Percentiles rank a stretch among this genome's conserved stretches.
Evolutionary conservation across 2,888 invertebrate species (phyloP).

Genomic region (Lordiphosa andalusiaca): DNA sequence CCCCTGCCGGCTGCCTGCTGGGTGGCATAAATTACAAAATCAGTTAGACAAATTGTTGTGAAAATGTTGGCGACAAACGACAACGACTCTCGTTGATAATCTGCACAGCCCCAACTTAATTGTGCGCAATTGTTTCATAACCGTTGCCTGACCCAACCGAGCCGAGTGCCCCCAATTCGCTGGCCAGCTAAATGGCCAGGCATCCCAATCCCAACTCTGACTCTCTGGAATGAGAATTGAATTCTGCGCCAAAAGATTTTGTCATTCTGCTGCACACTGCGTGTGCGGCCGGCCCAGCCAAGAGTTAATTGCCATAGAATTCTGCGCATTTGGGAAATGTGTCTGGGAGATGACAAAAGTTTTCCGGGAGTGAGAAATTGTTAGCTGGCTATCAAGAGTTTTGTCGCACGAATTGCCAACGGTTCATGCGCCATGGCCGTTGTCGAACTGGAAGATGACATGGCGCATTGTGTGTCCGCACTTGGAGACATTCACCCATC

Average conservation of each 20-base stretch:
- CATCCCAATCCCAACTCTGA: slow-evolving; percentile 13
- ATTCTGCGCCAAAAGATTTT: slow-evolving; percentile 41
- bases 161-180: slow-evolving; percentile 49
- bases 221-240: slow-evolving; percentile 44
- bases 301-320: slow-evolving; percentile 60
- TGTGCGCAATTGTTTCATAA: slow-evolving; percentile 67
- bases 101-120: slow-evolving; percentile 47
- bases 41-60: slow-evolving; percentile 44
- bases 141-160: slow-evolving; percentile 59
- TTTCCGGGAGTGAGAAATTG: slow-evolving; percentile 47
- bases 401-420: slow-evolving; percentile 67
- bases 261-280: slow-evolving; percentile 49
- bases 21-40: slow-evolving; percentile 52
- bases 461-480: slow-evolving; percentile 41
- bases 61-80: slow-evolving; percentile 16
- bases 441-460: slow-evolving; percentile 69
- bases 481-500: slow-evolving; percentile 61
- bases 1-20: slow-evolving; percentile 35
- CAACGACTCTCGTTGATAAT: slow-evolving; percentile 52
- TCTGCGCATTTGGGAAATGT: slow-evolving; percentile 52
- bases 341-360: slow-evolving; percentile 41
- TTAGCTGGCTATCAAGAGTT: slow-evolving; percentile 44
- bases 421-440: slow-evolving; percentile 61
- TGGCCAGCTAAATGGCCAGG: slow-evolving; percentile 43
- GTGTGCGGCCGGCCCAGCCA: slow-evolving; percentile 45